Evolutionary conservation across 2,888 invertebrate species (phyloP).

Genomic region (Orchestes rusci): DNA sequence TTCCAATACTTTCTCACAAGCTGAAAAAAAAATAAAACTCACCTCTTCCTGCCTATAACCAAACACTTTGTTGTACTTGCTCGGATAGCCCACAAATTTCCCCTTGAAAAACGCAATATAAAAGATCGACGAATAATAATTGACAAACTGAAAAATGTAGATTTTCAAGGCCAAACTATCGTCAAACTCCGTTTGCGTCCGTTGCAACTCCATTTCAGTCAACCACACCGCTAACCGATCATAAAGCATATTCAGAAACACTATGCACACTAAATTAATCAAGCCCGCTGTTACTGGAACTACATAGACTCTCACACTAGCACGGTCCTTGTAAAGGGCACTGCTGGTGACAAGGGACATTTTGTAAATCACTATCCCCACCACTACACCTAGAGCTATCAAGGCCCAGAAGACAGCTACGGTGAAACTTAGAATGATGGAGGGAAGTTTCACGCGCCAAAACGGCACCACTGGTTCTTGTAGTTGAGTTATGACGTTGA

Average conservation of each 20-base stretch:
- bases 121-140: constrained; percentile 82
- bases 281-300: constrained; percentile 69
- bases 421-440: constrained; percentile 62
- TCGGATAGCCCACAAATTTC: constrained; percentile 72
- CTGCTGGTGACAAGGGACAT: constrained; percentile 58
- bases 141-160: constrained; percentile 82
- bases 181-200: constrained; percentile 81
- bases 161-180: constrained; percentile 81
- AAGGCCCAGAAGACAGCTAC: constrained; percentile 53
- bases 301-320: constrained; percentile 57
- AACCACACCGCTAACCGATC: constrained; percentile 57
- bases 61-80: constrained; percentile 66
- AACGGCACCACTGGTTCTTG: constrained; percentile 69
- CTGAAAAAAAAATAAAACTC: constrained; percentile 22
- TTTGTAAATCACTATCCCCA: constrained; percentile 34
- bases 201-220: constrained; percentile 66
- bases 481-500: constrained; percentile 51
- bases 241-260: constrained; percentile 66
- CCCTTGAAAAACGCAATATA: constrained; percentile 75
- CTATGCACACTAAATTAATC: constrained; percentile 70
- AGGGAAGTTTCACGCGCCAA: constrained; percentile 67
- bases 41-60: constrained; percentile 66
- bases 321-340: constrained; percentile 46
- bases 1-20: background rate
- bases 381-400: constrained; percentile 52